Percentiles rank a stretch among this genome's conserved stretches.
Evolutionary conservation across 2,797 vertebrate species (phyloP).

Genomic region (Neosilurus mollespiculum): DNA sequence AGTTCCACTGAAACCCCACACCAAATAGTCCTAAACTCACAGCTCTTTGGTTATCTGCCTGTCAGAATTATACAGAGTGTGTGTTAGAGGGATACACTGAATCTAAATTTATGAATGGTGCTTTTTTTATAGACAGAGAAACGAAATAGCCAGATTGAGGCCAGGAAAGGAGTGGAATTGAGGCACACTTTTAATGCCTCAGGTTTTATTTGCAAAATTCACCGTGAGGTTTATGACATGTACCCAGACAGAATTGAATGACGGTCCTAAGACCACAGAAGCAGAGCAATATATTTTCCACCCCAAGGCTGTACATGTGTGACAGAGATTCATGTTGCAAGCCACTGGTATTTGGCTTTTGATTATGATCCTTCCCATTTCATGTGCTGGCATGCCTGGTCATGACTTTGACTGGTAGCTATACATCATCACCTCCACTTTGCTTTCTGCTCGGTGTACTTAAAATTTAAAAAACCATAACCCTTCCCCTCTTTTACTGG

Average conservation of each 20-base stretch:
- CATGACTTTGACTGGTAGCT: slow-evolving; percentile 31
- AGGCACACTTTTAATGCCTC: background rate
- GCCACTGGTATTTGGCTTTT: slow-evolving; percentile 42
- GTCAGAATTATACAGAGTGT: background rate
- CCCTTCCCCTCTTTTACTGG: slow-evolving; percentile 2
- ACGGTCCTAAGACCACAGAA: background rate
- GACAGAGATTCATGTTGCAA: slow-evolving; percentile 24
- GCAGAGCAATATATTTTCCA: slow-evolving; percentile 13
- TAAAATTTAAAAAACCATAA: background rate
- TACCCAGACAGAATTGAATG: background rate
- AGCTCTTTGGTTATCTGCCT: background rate
- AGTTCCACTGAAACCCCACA: slow-evolving; percentile 1
- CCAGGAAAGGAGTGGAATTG: background rate
- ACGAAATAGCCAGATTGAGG: background rate
- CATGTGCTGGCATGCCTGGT: slow-evolving; percentile 39
- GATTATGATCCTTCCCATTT: slow-evolving; percentile 42
- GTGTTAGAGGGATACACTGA: background rate
- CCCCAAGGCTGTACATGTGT: slow-evolving; percentile 19
- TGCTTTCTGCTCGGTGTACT: slow-evolving; percentile 35
- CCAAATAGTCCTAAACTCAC: background rate
- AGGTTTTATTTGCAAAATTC: background rate
- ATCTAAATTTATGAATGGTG: background rate
- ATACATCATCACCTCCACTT: slow-evolving; percentile 43
- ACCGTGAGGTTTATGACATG: background rate
- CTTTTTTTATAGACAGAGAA: background rate